Percentiles rank a stretch among this genome's conserved stretches.
Evolutionary conservation across 2,797 vertebrate species (phyloP).

Genomic region (Sebastes trivittatus): DNA sequence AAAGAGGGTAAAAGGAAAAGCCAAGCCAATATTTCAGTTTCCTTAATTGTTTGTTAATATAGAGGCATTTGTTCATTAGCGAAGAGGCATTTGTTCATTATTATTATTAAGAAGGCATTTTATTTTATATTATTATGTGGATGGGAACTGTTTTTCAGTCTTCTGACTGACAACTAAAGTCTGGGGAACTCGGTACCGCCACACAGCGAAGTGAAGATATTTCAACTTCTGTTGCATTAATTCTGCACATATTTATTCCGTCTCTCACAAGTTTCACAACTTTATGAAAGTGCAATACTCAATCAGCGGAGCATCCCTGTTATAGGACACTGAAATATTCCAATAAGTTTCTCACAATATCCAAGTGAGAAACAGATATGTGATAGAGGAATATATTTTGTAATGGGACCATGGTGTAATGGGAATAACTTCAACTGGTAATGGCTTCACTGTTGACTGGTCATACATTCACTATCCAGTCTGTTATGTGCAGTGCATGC

Average conservation of each 20-base stretch:
- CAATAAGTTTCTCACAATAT: neutral
- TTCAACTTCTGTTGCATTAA: neutral
- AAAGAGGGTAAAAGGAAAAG: too few species aligned
- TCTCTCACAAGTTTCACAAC: neutral
- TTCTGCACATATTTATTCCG: neutral
- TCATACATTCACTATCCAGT: neutral
- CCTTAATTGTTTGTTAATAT: too few species aligned
- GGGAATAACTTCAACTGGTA: neutral
- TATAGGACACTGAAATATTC: neutral
- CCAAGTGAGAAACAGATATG: neutral
- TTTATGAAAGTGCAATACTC: neutral
- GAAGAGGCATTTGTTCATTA: too few species aligned
- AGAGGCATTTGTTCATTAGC: too few species aligned
- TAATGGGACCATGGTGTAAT: neutral
- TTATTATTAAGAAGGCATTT: too few species aligned
- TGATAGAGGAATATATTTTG: neutral
- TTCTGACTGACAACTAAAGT: too few species aligned
- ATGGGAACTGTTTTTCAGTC: too few species aligned
- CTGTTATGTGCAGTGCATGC: neutral
- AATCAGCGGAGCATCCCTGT: neutral
- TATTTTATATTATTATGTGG: too few species aligned
- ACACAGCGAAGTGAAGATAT: neutral
- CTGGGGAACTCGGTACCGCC: too few species aligned
- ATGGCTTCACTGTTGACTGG: neutral
- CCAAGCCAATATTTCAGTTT: too few species aligned